Percentiles rank a stretch among this genome's conserved stretches.
phyloP scores from a whole-genome alignment of 2,888 invertebrate genomes.

The Agrotis segetum region DNA sequence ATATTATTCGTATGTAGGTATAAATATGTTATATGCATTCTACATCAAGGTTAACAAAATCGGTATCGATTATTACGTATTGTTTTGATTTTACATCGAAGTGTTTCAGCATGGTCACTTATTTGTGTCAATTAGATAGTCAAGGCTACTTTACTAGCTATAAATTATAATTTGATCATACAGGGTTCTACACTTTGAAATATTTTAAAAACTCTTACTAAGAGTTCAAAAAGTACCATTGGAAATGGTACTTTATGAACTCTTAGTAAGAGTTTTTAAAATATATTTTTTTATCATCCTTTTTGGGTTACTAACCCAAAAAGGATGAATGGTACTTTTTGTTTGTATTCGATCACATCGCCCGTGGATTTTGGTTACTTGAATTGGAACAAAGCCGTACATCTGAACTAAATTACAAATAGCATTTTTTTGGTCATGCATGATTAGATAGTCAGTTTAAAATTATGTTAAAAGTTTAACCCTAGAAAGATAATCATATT shows the following conservation, averaged over 20 bases:
- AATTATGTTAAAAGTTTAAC: too few species aligned
- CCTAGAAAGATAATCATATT: too few species aligned
- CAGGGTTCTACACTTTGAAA: not conserved
- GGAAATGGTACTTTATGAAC: too few species aligned
- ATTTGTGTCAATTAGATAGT: not conserved
- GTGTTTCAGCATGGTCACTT: not conserved
- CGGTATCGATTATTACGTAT: constrained; percentile 6
- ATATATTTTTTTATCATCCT: too few species aligned
- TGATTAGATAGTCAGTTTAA: too few species aligned
- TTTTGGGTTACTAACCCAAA: not conserved
- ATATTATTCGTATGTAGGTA: not conserved
- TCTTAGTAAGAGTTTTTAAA: too few species aligned
- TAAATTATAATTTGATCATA: not conserved
- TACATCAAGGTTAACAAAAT: constrained; percentile 21
- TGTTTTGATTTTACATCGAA: constrained; percentile 5
- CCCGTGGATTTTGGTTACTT: not conserved
- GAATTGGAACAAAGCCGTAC: not conserved
- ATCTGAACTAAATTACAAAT: too few species aligned
- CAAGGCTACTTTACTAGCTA: not conserved
- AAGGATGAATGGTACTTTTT: not conserved
- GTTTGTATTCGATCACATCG: not conserved
- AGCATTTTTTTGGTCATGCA: too few species aligned
- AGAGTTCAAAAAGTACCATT: too few species aligned
- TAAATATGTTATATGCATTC: constrained; percentile 9
- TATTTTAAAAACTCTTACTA: not conserved